phyloP scores from a whole-genome alignment of 2,888 invertebrate genomes.

The Luperina nickerlii region DNA sequence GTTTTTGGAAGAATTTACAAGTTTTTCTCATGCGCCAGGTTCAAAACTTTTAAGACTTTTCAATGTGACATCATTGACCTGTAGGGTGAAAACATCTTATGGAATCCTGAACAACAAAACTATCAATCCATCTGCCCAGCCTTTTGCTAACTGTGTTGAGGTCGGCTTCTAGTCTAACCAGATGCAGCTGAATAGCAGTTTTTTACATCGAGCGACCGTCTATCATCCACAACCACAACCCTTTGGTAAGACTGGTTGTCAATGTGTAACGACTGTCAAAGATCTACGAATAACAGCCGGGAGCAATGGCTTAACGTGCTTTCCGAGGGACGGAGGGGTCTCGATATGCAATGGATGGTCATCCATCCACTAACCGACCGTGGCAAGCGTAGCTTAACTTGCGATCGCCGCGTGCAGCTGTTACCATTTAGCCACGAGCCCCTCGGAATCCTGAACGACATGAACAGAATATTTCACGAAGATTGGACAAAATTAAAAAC shows the following conservation, averaged over 20 bases:
- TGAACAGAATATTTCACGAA: background rate
- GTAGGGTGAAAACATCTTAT: background rate
- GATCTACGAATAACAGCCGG: background rate
- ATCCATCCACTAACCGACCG: no score
- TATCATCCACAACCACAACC: background rate
- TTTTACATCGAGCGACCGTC: background rate
- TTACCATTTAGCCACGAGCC: background rate
- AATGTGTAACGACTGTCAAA: background rate
- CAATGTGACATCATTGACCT: background rate
- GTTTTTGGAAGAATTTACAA: background rate
- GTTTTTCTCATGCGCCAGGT: no score
- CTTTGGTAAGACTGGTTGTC: background rate
- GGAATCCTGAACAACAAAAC: background rate
- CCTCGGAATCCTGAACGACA: background rate
- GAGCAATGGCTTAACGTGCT: background rate
- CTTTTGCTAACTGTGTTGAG: background rate
- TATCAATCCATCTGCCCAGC: background rate
- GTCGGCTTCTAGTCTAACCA: background rate
- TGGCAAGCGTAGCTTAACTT: no score
- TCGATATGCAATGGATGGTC: background rate
- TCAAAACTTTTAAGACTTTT: background rate
- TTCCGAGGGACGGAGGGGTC: background rate
- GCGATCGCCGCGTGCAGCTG: no score
- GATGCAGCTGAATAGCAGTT: background rate
- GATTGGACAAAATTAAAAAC: background rate